A percentile compares a stretch with the other conserved stretches of the same genome.
Evolutionary conservation across 1,140 invertebrate genomes (phyloP).

Genomic region (Panagrolaimus sp.): DNA sequence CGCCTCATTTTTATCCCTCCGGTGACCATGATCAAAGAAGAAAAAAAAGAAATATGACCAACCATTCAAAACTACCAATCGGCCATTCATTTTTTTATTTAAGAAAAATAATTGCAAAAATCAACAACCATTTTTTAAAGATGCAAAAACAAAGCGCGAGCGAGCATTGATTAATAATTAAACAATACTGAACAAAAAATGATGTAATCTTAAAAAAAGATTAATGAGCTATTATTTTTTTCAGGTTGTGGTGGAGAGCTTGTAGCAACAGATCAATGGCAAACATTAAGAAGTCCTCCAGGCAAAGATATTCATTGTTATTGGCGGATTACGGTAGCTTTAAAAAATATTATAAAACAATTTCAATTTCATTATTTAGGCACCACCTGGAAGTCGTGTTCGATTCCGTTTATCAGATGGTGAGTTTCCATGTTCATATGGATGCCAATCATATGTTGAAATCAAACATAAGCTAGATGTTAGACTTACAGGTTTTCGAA

Average conservation of each 20-base stretch:
- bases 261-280: constrained; percentile 53
- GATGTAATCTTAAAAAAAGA: too few species aligned
- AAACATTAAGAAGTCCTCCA: constrained; percentile 50
- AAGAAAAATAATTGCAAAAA: not conserved
- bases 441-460: constrained; percentile 55
- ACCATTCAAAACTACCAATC: not conserved
- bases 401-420: constrained; percentile 56
- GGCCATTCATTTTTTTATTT: not conserved
- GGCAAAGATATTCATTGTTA: constrained; percentile 55
- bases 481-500: constrained; percentile 54
- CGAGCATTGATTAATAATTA: too few species aligned
- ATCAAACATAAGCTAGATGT: constrained; percentile 56
- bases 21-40: too few species aligned
- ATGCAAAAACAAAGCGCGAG: too few species aligned
- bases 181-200: too few species aligned
- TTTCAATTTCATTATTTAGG: constrained; percentile 25
- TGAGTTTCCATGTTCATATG: constrained; percentile 57
- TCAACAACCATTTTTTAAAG: not conserved
- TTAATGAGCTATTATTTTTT: constrained; percentile 5
- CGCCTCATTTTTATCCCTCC: too few species aligned
- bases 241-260: constrained; percentile 53
- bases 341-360: not conserved
- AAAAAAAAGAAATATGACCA: too few species aligned
- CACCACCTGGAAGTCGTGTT: constrained; percentile 46
- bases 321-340: constrained; percentile 53